Percentiles rank a stretch among this genome's conserved stretches.
Evolutionary conservation across 2,797 vertebrate genomes (phyloP).

Genomic region (Gorsachius magnificus): DNA sequence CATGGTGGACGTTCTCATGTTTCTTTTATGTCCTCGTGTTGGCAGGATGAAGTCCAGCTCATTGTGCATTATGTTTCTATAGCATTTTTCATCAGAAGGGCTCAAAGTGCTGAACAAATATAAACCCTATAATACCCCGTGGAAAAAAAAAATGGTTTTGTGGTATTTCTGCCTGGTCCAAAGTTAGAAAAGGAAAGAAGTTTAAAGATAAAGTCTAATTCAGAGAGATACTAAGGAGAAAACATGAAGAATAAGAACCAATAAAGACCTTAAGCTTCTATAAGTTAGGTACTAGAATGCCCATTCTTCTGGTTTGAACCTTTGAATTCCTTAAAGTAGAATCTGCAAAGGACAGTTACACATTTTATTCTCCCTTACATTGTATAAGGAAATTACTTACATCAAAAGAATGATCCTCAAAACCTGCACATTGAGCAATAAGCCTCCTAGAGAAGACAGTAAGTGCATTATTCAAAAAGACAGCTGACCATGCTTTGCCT

Average conservation of each 20-base stretch:
- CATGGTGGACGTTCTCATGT: neutral
- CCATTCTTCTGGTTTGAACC: neutral
- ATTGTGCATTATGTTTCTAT: neutral
- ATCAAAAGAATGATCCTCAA: neutral
- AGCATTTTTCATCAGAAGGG: neutral
- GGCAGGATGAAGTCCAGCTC: neutral
- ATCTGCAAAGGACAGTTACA: neutral
- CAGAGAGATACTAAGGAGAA: neutral
- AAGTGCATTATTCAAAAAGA: neutral
- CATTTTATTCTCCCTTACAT: neutral
- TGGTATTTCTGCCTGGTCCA: neutral
- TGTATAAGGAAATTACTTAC: neutral
- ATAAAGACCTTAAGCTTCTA: neutral
- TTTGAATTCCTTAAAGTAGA: neutral
- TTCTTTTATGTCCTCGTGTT: neutral
- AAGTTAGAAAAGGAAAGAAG: neutral
- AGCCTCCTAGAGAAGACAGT: neutral
- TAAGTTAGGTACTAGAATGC: neutral
- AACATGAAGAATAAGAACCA: neutral
- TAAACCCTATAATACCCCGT: neutral
- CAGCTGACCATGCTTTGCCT: neutral
- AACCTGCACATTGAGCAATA: neutral
- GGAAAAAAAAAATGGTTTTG: neutral
- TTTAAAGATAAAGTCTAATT: neutral
- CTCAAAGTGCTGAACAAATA: neutral